Evolutionary conservation across 2,888 invertebrate genomes (phyloP), one percentile per base, ranked within the genome.

Genomic region (Palloptera scutellata): DNA sequence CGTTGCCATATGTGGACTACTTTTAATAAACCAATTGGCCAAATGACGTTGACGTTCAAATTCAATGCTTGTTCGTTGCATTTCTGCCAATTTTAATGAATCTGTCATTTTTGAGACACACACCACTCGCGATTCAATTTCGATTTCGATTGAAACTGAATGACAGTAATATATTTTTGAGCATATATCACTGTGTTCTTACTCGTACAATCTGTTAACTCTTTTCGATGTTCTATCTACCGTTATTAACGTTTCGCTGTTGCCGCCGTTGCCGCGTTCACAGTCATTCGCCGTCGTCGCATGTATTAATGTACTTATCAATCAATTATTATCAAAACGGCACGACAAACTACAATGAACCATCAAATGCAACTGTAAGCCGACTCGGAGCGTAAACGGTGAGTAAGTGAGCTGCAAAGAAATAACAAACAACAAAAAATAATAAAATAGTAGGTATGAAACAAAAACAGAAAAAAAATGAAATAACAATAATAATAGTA

Each of bases 11-110:
- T 85, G 85, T 67, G 84, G 83, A 75, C 85, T 83, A 74, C 84
- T 84, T 75, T 85, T 84, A 67, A 84, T 83, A 72, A 85, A 81
- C 85, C 85, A 85, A 81, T 85, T 85, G 73, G 84, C 84, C 77
- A 85, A 77, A 79, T 85, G 85, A 76, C 85, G 81, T 78, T 84
- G 85, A 77, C 85, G 81, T 77, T 85, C 85, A 72, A 84, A 84
- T 74, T 85, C 85, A 75, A 85, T 84, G 77, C 83, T 85, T 72
- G 81, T 83, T 75, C 85, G 82, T 79, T 85, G 85, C 83, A 85
- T 85, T 82, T 84, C 83, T 73, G 80, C 78, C 75, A 82, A 72
- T 77, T 81, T 82, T 65, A 80, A 77, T 69, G 82, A 80, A 75
- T 83, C 82, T 73, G 81, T 80, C 83, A 83, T 83, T 69, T 67